Conservation (phyloP, 2,888 invertebrate genomes). For the Operophtera brumata region DNA sequence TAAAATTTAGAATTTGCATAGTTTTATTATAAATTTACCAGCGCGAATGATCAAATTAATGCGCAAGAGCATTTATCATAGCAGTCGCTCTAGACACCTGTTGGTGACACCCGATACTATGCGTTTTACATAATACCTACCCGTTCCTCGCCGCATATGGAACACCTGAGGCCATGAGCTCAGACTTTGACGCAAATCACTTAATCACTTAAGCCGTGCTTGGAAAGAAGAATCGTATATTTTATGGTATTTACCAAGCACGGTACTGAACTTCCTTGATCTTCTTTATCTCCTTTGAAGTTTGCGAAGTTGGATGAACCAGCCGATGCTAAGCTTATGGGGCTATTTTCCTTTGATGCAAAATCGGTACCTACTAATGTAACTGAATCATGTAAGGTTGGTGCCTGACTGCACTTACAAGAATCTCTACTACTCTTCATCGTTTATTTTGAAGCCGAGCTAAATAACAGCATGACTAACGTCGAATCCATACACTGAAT, state of each 20-base stretch:
- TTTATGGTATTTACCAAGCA: slow-evolving; percentile 1
- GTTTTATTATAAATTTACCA: background rate
- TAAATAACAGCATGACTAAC: slow-evolving; percentile 24
- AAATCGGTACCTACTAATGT: background rate
- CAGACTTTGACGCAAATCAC: slow-evolving; percentile 30
- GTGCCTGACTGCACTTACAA: slow-evolving; percentile 12
- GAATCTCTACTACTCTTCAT: slow-evolving; percentile 13
- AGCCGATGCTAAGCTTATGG: background rate
- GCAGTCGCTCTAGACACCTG: slow-evolving; percentile 57
- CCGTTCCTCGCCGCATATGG: slow-evolving; percentile 45
- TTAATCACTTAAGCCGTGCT: slow-evolving; percentile 21
- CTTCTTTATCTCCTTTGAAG: background rate
- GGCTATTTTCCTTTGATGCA: slow-evolving; percentile 1
- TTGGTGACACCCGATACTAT: slow-evolving; percentile 56
- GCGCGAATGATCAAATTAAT: slow-evolving; percentile 36
- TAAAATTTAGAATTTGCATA: slow-evolving; percentile 7
- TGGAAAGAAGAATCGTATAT: slow-evolving; percentile 15
- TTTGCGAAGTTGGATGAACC: background rate
- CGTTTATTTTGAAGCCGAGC: slow-evolving; percentile 19
- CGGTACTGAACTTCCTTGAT: background rate
- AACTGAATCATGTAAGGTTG: slow-evolving; percentile 18
- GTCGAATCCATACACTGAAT: slow-evolving; percentile 13
- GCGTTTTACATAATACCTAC: slow-evolving; percentile 63
- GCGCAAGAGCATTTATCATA: slow-evolving; percentile 52
- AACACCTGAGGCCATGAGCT: slow-evolving; percentile 43